These are phyloP conservation scores for Geothlypis trichas DNA, from an alignment of 2,113 vertebrate species.

Conservation along the genomic window DNA sequence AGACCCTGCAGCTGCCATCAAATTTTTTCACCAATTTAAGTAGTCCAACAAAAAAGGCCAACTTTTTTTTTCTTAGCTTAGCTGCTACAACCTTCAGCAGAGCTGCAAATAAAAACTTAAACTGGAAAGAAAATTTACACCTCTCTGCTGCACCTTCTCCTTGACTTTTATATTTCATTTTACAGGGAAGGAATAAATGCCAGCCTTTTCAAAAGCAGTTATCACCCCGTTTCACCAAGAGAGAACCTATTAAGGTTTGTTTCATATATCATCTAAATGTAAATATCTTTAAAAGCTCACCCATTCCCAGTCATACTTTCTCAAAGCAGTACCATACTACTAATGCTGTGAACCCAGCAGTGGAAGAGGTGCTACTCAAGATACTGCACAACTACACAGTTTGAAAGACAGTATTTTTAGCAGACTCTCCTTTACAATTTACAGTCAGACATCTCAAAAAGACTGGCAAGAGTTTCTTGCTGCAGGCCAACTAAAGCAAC, in stretches of 20 bases:
- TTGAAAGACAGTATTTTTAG: background rate
- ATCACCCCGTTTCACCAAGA: background rate
- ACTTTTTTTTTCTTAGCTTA: background rate
- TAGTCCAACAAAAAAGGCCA: background rate
- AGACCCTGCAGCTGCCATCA: accelerated
- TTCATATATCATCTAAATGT: background rate
- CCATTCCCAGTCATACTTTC: background rate
- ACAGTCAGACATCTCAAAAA: background rate
- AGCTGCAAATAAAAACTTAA: background rate
- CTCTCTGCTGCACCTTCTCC: background rate
- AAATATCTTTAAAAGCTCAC: background rate
- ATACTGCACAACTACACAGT: background rate
- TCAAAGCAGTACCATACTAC: background rate
- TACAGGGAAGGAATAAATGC: background rate
- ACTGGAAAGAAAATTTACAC: background rate
- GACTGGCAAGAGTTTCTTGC: background rate
- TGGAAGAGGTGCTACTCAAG: background rate
- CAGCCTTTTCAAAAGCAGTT: background rate
- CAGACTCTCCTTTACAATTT: background rate
- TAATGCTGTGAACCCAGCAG: background rate
- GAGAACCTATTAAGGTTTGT: background rate
- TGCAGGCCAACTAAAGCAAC: background rate
- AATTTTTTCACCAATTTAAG: background rate
- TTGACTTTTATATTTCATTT: background rate
- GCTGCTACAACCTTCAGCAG: background rate